Evolutionary conservation across 2,888 invertebrate genomes (phyloP).

Genomic region (Aricia artaxerxes): DNA sequence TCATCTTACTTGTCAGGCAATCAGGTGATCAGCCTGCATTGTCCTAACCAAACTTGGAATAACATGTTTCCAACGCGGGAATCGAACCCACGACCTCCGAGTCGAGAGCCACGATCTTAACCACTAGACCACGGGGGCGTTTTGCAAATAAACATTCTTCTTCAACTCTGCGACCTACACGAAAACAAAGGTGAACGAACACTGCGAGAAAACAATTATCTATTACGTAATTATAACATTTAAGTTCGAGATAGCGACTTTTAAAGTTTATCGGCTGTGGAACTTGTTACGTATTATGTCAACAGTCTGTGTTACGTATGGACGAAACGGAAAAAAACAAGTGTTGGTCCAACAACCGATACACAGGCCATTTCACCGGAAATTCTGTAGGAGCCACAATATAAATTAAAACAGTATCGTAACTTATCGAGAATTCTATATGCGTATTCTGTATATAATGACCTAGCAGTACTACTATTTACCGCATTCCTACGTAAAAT

Average conservation of each 20-base stretch:
- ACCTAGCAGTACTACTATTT: too few species aligned
- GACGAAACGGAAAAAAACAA: constrained; percentile 19
- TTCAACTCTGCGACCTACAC: not conserved
- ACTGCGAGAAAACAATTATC: not conserved
- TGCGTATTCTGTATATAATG: not conserved
- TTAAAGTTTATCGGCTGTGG: constrained; percentile 3
- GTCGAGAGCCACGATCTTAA: too few species aligned
- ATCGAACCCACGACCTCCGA: too few species aligned
- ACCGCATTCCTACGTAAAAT: too few species aligned
- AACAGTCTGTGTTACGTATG: not conserved
- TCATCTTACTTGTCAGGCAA: too few species aligned
- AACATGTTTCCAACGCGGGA: too few species aligned
- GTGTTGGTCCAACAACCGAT: not conserved
- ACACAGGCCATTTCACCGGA: constrained; percentile 21
- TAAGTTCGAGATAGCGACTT: not conserved
- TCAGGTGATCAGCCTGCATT: too few species aligned
- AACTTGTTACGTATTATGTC: constrained; percentile 24
- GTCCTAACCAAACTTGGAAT: too few species aligned
- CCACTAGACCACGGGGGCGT: too few species aligned
- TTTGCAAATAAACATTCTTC: not conserved
- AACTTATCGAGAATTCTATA: not conserved
- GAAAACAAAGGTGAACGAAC: not conserved
- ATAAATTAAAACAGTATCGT: not conserved
- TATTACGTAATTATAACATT: constrained; percentile 3
- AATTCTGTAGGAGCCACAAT: not conserved